phyloP scores from a whole-genome alignment of 2,888 invertebrate species.

The Euplagia quadripunctaria region DNA sequence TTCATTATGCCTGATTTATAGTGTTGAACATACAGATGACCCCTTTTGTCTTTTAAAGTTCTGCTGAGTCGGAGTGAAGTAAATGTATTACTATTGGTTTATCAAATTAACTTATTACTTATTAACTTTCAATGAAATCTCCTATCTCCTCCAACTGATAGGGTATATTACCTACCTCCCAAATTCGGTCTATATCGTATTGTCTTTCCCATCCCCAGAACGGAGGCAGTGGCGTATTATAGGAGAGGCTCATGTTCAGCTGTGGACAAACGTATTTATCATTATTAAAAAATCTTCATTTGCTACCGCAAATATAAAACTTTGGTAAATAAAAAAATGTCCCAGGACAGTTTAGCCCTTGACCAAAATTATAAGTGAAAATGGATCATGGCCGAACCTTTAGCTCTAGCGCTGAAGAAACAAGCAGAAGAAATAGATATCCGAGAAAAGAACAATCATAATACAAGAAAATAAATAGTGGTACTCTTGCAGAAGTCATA shows the following conservation, averaged over 20 bases:
- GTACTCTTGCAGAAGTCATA: too few relatives aligned
- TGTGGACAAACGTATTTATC: constrained; percentile 24
- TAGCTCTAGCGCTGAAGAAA: neutral
- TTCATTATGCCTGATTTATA: too few relatives aligned
- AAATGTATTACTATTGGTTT: too few relatives aligned
- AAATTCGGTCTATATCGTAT: constrained; percentile 8
- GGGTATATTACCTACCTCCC: constrained; percentile 18
- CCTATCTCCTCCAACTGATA: neutral
- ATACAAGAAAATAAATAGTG: too few relatives aligned
- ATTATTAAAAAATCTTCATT: constrained; percentile 5
- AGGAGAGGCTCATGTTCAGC: constrained; percentile 18
- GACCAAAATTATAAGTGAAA: neutral
- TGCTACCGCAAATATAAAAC: neutral
- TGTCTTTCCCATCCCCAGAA: constrained; percentile 20
- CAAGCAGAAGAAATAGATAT: neutral
- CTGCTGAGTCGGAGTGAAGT: too few relatives aligned
- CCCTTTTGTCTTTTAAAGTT: too few relatives aligned
- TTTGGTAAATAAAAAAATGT: neutral
- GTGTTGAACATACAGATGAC: too few relatives aligned
- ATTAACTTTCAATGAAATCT: too few relatives aligned
- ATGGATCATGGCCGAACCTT: neutral
- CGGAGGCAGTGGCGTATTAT: constrained; percentile 14
- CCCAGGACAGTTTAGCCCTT: neutral
- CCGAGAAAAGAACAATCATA: too few relatives aligned
- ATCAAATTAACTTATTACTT: too few relatives aligned